Evolutionary conservation across 2,113 vertebrate species (phyloP).

Genomic region (Alces alces): DNA sequence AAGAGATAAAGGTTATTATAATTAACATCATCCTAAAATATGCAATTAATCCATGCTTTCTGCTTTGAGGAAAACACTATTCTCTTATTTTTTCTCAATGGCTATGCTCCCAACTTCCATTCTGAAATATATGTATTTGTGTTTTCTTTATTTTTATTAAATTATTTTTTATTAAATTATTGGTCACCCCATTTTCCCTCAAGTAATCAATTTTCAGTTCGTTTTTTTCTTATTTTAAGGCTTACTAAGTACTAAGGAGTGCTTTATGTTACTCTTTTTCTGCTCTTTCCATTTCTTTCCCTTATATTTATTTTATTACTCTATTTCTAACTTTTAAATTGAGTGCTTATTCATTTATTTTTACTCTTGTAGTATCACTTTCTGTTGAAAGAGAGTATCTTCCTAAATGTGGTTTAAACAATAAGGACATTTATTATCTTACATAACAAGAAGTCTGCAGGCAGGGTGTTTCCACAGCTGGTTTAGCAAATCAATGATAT

Average conservation of each 20-base stretch:
- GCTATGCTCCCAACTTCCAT: neutral
- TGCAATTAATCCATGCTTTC: neutral
- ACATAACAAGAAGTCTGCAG: neutral
- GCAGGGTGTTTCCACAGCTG: neutral
- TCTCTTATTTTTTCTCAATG: neutral
- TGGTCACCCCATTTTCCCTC: neutral
- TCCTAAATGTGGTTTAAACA: neutral
- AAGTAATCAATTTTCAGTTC: neutral
- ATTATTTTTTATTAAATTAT: neutral
- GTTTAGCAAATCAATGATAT: neutral
- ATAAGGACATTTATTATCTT: neutral
- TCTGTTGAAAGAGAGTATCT: neutral
- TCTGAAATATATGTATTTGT: neutral
- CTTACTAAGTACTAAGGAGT: neutral
- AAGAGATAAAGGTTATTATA: neutral
- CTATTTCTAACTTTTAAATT: neutral
- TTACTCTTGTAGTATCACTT: constrained; percentile 14
- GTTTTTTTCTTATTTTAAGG: neutral
- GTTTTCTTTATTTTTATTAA: neutral
- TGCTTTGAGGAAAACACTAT: neutral
- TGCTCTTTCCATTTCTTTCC: neutral
- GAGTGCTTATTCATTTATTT: neutral
- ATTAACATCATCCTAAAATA: neutral
- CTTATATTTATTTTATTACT: neutral
- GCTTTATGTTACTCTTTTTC: neutral